phyloP scores from a whole-genome alignment of 1,140 invertebrate genomes.

The Aphaenogaster rudis region DNA sequence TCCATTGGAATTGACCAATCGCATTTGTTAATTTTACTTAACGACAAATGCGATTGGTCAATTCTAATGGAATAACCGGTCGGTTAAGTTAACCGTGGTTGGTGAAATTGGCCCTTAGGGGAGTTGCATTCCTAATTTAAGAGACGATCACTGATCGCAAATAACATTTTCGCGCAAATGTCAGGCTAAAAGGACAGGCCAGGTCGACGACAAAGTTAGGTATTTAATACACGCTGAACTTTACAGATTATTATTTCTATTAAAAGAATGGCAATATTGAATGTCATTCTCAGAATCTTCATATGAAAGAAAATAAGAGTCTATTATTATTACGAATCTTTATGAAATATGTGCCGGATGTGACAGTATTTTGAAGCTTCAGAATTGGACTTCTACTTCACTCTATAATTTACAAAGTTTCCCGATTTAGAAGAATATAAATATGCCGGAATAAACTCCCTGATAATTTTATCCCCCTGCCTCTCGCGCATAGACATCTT shows the following conservation, averaged over 20 bases:
- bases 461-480: slow-evolving; percentile 14
- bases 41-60: too few species aligned
- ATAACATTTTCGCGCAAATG: slow-evolving; percentile 55
- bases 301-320: neutral
- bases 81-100: too few species aligned
- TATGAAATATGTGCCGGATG: neutral
- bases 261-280: neutral
- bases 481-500: slow-evolving; percentile 10
- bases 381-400: too few species aligned
- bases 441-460: neutral
- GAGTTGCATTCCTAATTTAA: neutral
- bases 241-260: neutral
- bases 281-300: neutral
- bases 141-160: neutral
- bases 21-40: too few species aligned
- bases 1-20: too few species aligned
- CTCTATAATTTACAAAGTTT: neutral
- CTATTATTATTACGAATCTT: neutral
- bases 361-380: neutral
- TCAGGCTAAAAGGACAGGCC: slow-evolving; percentile 32
- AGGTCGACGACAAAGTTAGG: neutral
- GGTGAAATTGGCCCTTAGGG: too few species aligned
- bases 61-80: too few species aligned
- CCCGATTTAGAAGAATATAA: slow-evolving; percentile 3
- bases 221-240: slow-evolving; percentile 1